Conservation (phyloP, 2,888 invertebrate species). For the Eristalis arbustorum region DNA sequence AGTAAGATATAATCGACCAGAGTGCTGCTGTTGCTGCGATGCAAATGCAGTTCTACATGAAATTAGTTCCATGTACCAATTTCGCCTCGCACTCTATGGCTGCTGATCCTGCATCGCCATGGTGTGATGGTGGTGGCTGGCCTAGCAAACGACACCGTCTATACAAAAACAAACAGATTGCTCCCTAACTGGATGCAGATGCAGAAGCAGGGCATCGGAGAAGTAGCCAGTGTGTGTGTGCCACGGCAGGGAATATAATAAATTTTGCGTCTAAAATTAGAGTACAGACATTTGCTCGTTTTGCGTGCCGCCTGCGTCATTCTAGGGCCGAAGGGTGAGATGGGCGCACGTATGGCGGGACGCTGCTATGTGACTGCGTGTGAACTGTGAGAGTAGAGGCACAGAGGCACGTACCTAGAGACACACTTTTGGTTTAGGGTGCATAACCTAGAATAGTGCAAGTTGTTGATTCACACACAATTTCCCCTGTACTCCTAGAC, state of each 20-base stretch:
- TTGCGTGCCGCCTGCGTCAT: slow-evolving; percentile 31
- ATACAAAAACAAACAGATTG: slow-evolving; percentile 68
- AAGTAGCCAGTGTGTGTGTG: slow-evolving; percentile 13
- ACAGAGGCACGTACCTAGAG: slow-evolving; percentile 35
- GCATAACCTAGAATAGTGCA: slow-evolving; percentile 47
- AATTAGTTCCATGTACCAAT: slow-evolving; percentile 66
- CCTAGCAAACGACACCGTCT: slow-evolving; percentile 4
- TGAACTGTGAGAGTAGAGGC: not conserved
- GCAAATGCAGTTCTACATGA: slow-evolving; percentile 47
- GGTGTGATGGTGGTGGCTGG: not conserved
- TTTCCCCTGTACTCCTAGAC: not conserved
- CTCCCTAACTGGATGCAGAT: slow-evolving; percentile 57
- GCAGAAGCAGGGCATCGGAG: slow-evolving; percentile 1
- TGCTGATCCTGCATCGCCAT: not conserved
- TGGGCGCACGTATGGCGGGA: not conserved
- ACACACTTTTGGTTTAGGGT: slow-evolving; percentile 53
- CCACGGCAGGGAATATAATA: slow-evolving; percentile 56
- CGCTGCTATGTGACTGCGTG: not conserved
- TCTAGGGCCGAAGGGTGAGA: no score
- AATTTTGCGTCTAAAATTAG: slow-evolving; percentile 61
- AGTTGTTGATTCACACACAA: slow-evolving; percentile 34
- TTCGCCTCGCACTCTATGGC: slow-evolving; percentile 49
- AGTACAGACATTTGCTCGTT: slow-evolving; percentile 35
- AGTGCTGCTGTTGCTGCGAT: slow-evolving; percentile 7
- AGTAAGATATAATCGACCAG: slow-evolving; percentile 53